A percentile compares a stretch with the other conserved stretches of the same genome.
These are phyloP conservation scores for Rynchops niger DNA, from an alignment of 2,113 vertebrate genomes.

Conservation along the genomic window DNA sequence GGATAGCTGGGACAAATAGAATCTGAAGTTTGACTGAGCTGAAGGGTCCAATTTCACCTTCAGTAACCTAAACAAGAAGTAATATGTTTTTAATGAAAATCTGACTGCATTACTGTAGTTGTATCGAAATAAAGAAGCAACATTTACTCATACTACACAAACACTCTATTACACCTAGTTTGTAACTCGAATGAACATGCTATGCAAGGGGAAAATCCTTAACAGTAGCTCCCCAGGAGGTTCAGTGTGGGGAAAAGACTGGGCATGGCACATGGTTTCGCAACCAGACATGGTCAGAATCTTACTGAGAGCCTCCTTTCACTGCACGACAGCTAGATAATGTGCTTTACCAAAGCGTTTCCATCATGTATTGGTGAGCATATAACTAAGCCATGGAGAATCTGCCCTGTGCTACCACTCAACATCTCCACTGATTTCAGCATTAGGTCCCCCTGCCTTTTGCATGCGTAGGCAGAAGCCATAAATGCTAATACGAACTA, in stretches of 20 bases:
- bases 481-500: not conserved
- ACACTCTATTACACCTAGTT: not conserved
- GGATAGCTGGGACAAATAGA: conserved; percentile 82
- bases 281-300: not conserved
- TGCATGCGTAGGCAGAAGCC: not conserved
- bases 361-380: not conserved
- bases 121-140: not conserved
- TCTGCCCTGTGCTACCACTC: not conserved
- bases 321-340: not conserved
- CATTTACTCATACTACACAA: not conserved
- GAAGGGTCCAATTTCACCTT: conserved; percentile 84
- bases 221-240: not conserved
- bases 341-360: not conserved
- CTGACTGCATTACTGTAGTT: not conserved
- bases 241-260: not conserved
- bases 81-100: not conserved
- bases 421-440: not conserved
- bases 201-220: not conserved
- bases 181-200: not conserved
- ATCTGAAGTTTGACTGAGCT: conserved; percentile 81
- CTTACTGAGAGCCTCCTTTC: not conserved
- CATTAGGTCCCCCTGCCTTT: not conserved
- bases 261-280: not conserved
- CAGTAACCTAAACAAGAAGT: conserved; percentile 69
- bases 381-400: not conserved